A percentile compares a stretch with the other conserved stretches of the same genome.
phyloP scores from a whole-genome alignment of 1,140 invertebrate genomes.

The Pollicipes pollicipes region DNA sequence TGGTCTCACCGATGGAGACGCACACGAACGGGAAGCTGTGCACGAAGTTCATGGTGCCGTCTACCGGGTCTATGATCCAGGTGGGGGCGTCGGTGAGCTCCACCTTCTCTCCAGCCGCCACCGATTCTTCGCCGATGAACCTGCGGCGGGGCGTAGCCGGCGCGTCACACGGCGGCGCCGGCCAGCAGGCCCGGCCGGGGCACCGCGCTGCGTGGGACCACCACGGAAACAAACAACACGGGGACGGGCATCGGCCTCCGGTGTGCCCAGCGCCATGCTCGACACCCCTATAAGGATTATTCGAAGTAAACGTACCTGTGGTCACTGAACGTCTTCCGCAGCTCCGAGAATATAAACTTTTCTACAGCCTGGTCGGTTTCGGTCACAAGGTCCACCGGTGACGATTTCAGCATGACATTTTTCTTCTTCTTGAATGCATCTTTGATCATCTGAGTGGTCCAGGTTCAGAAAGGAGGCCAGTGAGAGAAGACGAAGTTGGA shows the following conservation, averaged over 20 bases:
- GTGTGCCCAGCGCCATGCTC: too few species aligned
- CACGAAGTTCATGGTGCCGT: conserved; percentile 83
- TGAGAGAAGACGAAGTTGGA: too few species aligned
- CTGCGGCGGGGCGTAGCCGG: conserved; percentile 30
- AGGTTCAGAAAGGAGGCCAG: too few species aligned
- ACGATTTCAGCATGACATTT: conserved; percentile 54
- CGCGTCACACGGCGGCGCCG: too few species aligned
- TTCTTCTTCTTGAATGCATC: conserved; percentile 46
- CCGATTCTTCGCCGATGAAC: conserved; percentile 92
- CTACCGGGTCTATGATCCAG: conserved; percentile 91
- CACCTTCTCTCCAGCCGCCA: conserved; percentile 45
- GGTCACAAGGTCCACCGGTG: conserved; percentile 83
- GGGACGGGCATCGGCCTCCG: too few species aligned
- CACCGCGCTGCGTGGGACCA: too few species aligned
- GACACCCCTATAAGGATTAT: too few species aligned
- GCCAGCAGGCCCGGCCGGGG: too few species aligned
- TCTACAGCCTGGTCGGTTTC: conserved; percentile 90
- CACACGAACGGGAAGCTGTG: conserved; percentile 65
- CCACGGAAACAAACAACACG: too few species aligned
- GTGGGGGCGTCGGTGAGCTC: conserved; percentile 74
- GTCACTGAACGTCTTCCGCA: conserved; percentile 56
- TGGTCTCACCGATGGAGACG: conserved; percentile 40
- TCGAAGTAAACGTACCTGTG: conserved; percentile 44
- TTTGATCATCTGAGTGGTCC: conserved; percentile 40
- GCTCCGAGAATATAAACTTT: conserved; percentile 56